Base-by-base conservation (phyloP, 64 coral and sea anemone genomes). In the Catalaphyllia jardinei region DNA sequence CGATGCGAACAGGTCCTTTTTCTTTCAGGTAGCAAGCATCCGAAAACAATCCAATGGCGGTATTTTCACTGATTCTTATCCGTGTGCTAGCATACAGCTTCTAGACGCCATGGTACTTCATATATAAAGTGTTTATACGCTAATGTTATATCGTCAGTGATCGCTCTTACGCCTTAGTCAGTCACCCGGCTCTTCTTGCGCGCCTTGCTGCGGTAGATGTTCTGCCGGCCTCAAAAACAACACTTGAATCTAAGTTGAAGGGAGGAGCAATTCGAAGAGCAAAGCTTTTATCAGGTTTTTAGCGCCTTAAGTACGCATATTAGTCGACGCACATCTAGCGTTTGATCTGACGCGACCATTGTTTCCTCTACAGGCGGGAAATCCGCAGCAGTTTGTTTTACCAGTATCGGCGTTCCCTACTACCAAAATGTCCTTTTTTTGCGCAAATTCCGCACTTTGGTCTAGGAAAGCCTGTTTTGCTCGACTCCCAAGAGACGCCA, bases 241-340 rank as follows among this genome's bases (percentile, higher is more conserved):
- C 62, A 71, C 81, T 85, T 69, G 8, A 71, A 15, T 50, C n/a
- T 5, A n/a, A 85, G 62, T 67, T 71, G 62, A 14, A 85, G 14
- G 81, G 81, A 71, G 81, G 81, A 52, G 81, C 62, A 51, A 63
- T 25, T 61, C 12, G 1, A 51, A 71, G 81, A 71, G 81, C 35
- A 50, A 85, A 28, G 31, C 33, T 62, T 69, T 85, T 85, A 71
- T 85, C 24, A 11, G 35, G 81, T 71, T 85, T 59, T 85, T 28
- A 85, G 61, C 18, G 31, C 24, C 29, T 24, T 29, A 62, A 62
- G 59, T 62, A 81, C 59, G 35, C 20, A 85, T 85, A 85, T 85
- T 85, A 63, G 33, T 50, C 9, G 33, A 28, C 6, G 4, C 65
- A 71, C 11, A 1, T 8, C 15, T 8, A 46, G 5, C 4, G 42